Conservation (phyloP, 2,888 invertebrate genomes). For the Mamestra brassicae region DNA sequence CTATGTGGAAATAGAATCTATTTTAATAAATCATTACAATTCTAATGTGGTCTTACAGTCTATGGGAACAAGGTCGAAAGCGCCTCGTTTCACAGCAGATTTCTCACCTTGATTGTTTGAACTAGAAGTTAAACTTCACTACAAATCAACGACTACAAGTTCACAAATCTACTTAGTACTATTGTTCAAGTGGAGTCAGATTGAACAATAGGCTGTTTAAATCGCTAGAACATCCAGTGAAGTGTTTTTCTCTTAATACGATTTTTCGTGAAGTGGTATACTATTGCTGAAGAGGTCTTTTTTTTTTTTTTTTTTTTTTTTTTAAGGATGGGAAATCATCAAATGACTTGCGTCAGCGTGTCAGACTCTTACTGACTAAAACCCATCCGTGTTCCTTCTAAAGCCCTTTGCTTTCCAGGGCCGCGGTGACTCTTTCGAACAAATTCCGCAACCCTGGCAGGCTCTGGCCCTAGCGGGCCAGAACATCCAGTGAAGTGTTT, state of each 20-base stretch:
- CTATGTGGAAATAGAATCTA: conserved; percentile 57
- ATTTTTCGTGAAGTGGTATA: conserved; percentile 36
- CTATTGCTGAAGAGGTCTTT: conserved; percentile 3
- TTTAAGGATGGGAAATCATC: too few species aligned
- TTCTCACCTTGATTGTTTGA: conserved; percentile 59
- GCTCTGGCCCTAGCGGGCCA: too few species aligned
- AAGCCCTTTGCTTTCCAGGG: too few species aligned
- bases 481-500: conserved; percentile 55
- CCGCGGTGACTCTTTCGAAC: too few species aligned
- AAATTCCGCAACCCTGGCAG: too few species aligned
- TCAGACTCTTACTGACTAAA: too few species aligned
- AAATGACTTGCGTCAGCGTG: too few species aligned
- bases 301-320: too few species aligned
- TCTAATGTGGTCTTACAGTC: conserved; percentile 30
- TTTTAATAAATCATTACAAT: conserved; percentile 42
- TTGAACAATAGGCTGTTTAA: conserved; percentile 64
- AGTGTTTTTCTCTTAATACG: conserved; percentile 45
- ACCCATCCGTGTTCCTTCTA: too few species aligned
- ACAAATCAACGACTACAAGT: conserved; percentile 61
- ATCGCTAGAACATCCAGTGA: conserved; percentile 55
- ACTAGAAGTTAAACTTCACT: conserved; percentile 60
- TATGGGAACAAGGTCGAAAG: conserved; percentile 40
- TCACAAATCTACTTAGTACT: conserved; percentile 64
- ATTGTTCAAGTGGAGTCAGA: conserved; percentile 59
- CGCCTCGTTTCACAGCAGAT: conserved; percentile 15